Base-by-base conservation (phyloP, 2,888 invertebrate genomes). In the Macrostomum cliftonense region DNA sequence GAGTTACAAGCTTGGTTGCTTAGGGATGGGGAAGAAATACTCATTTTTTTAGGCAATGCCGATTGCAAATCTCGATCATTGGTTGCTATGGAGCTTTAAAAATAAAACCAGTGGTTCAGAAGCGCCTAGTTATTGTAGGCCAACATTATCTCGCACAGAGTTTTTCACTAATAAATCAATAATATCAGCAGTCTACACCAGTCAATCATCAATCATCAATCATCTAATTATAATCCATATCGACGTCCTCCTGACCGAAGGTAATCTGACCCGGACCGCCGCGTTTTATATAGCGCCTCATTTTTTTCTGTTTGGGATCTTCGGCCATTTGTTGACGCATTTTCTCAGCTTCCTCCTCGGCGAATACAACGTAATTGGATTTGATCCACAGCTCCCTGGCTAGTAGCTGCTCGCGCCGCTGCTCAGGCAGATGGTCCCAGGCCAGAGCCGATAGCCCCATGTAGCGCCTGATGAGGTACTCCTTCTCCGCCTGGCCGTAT, bases 211-310 rank as follows among this genome's bases (percentile, higher is more conserved):
- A 28, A 28, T 28, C n/a, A n/a, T n/a, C n/a, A n/a, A n/a, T n/a
- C n/a, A n/a, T n/a, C 28, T 28, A 40, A 17, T 16, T 19, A 19
- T 28, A 49, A 37, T 49, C 49, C 37, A 49, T 37, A 19, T 49
- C 49, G 4, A 50, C 49, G 17, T 49, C 49, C 21, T 49, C 49
- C 38, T 49, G 68, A 36, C 68, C 68, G 59, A 89, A 89, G n/a
- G 83, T 83, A 75, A 89, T 83, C 62, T 87, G 77, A 1, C 84
- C 82, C 0, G 83, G 79, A 2, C 86, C 87, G 64, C 86, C 85
- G 61, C 82, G 83, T 70, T 85, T 87, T 73, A 89, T 79, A 67
- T 84, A 88, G 51, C 89, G 75, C 53, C 88, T 75, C 63, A 87
- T 87, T 54, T 83, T 80, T 70, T 87, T 88, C 66, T 86, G 84